Evolutionary conservation across 2,888 invertebrate genomes (phyloP), one percentile per base, ranked within the genome.

Genomic region (Gymnosoma rotundatum): DNA sequence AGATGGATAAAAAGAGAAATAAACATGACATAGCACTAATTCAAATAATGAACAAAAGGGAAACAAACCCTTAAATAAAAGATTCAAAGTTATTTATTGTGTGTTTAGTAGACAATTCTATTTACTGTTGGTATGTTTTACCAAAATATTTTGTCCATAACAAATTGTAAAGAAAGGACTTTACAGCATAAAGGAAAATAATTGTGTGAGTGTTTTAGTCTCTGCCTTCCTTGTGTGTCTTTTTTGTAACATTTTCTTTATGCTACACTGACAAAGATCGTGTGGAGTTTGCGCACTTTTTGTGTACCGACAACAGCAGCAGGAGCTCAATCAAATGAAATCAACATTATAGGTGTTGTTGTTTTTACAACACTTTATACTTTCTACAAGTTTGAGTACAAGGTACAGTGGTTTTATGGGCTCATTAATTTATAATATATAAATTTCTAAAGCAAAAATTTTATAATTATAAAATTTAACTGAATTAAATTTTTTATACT

Each of bases 61-160:
- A 73, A 70, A 52, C 16, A 50, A 50, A 66, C 21, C 9, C 18
- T 52, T 61, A 58, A 54, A 73, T 54, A 56, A 54, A 73, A 76
- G 67, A 18, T 50, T 63, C n/a, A 50, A 69, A 78, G 18, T 20
- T 72, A 72, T 70, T 82, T 67, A 78, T 25, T 21, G 14, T 63
- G 48, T 78, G 9, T 45, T 14, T n/a, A 42, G 60, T 48, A 73
- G 64, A 75, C 78, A 81, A 60, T 74, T 81, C 58, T 81, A 78
- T 81, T 84, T 78, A 64, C 63, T 70, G 50, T 69, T 69, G 50
- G 42, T 64, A 56, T 70, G 67, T 76, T 76, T 70, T 70, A 89
- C 89, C 89, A 89, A 90, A 90, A 90, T 90, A 90, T 90, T 89
- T 89, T 89, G 89, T 86, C 90, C 89, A 89, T 87, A 89, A 88